phyloP scores from a whole-genome alignment of 2,888 invertebrate genomes.

The Drosophila seclusa region DNA sequence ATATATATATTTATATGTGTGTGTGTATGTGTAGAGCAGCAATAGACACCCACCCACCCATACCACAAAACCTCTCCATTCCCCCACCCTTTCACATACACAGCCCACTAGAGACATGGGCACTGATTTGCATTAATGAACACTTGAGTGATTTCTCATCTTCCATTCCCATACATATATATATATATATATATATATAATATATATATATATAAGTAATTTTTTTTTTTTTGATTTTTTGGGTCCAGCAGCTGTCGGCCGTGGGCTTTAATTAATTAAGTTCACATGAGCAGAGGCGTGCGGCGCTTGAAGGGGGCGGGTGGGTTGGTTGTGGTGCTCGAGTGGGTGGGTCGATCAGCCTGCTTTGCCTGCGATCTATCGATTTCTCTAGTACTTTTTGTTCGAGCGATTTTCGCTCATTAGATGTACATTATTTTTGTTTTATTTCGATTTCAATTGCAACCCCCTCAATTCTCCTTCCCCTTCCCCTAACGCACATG shows the following conservation, averaged over 20 bases:
- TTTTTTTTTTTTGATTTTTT: constrained; percentile 43
- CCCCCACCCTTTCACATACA: constrained; percentile 13
- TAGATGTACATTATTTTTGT: constrained; percentile 39
- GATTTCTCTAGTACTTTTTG: constrained; percentile 42
- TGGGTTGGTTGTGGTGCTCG: background rate
- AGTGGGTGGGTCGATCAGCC: constrained; percentile 28
- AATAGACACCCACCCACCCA: constrained; percentile 7
- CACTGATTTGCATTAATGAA: constrained; percentile 83
- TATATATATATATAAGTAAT: constrained; percentile 1
- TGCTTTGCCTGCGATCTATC: constrained; percentile 54
- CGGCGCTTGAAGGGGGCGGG: constrained; percentile 1
- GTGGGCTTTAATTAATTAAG: constrained; percentile 79
- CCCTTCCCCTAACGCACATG: background rate
- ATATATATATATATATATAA: background rate
- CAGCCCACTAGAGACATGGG: constrained; percentile 60
- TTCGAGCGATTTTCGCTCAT: constrained; percentile 39
- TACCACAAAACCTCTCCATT: constrained; percentile 5
- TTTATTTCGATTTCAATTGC: constrained; percentile 38
- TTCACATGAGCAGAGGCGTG: constrained; percentile 73
- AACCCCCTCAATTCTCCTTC: background rate
- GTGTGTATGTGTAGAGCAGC: constrained; percentile 1
- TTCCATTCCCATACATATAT: constrained; percentile 17
- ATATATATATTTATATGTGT: background rate
- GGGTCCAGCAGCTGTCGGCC: constrained; percentile 74
- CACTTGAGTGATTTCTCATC: constrained; percentile 77